phyloP scores from a whole-genome alignment of 2,797 vertebrate species.

The Thunnus albacares region DNA sequence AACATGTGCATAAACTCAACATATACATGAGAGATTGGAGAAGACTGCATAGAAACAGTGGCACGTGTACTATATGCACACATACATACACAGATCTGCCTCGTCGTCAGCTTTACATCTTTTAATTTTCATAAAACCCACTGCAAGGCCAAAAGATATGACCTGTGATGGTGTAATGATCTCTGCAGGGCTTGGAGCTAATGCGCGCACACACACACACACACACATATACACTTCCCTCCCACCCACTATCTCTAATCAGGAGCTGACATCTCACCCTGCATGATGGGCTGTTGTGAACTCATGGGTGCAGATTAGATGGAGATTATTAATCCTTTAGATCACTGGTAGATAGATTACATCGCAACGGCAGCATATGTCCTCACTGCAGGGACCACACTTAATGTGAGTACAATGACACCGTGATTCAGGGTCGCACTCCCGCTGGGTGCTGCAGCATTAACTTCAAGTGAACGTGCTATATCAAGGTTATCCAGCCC shows the following conservation, averaged over 20 bases:
- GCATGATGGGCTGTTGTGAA: conserved; percentile 57
- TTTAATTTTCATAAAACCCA: conserved; percentile 76
- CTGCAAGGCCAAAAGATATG: conserved; percentile 41
- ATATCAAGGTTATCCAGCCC: conserved; percentile 26
- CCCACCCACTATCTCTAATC: conserved; percentile 54
- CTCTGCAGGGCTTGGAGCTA: conserved; percentile 27
- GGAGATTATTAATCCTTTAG: conserved; percentile 72
- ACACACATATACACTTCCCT: conserved; percentile 6
- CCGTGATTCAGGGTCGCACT: conserved; percentile 47
- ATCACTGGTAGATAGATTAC: conserved; percentile 66
- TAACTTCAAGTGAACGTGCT: conserved; percentile 42
- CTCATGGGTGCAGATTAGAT: conserved; percentile 72
- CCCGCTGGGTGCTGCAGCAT: conserved; percentile 32
- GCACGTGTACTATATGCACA: neutral
- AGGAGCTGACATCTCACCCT: conserved; percentile 64
- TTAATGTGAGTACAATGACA: conserved; percentile 47
- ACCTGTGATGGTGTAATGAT: conserved; percentile 50
- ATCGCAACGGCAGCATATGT: conserved; percentile 66
- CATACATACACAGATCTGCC: conserved; percentile 9
- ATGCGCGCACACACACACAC: conserved; percentile 17
- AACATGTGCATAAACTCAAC: neutral
- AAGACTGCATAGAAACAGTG: conserved; percentile 3
- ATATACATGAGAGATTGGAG: conserved; percentile 10
- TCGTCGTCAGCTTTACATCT: conserved; percentile 46
- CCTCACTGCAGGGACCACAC: conserved; percentile 47